Percentiles rank a stretch among this genome's conserved stretches.
These are phyloP conservation scores for Patiria pectinifera DNA, from an alignment of 53 echinoderm and acorn worm species.

Conservation along the genomic window DNA sequence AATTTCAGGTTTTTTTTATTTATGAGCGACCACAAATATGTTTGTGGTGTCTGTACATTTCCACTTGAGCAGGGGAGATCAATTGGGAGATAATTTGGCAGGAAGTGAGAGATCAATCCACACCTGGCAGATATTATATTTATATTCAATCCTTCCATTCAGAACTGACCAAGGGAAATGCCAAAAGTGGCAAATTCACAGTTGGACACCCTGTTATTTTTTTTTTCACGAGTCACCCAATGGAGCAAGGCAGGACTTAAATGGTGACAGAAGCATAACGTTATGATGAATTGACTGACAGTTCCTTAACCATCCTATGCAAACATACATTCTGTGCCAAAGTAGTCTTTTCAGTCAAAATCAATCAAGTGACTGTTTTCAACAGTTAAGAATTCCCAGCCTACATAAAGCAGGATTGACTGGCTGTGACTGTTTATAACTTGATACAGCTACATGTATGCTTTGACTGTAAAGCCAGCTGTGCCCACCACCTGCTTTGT, in stretches of 20 bases:
- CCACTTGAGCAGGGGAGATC: neutral
- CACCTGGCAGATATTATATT: neutral
- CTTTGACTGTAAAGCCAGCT: no score
- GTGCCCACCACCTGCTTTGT: no score
- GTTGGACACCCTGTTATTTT: neutral
- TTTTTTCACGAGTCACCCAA: neutral
- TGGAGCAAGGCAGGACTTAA: neutral
- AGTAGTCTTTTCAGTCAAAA: no score
- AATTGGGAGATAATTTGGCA: constrained; percentile 25
- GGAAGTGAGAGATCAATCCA: constrained; percentile 17
- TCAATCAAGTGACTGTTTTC: no score
- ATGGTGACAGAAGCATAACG: neutral
- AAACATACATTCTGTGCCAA: no score
- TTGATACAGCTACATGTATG: no score
- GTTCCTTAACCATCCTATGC: no score
- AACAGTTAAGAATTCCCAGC: no score
- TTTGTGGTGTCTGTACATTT: constrained; percentile 20
- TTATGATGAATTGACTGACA: no score
- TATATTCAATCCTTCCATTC: neutral
- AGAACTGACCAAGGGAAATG: neutral
- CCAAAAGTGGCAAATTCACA: neutral
- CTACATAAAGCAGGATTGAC: no score
- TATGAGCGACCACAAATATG: constrained; percentile 27
- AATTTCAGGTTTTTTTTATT: neutral
- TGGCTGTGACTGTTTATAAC: no score